A percentile compares a stretch with the other conserved stretches of the same genome.
phyloP scores from a whole-genome alignment of 2,888 invertebrate genomes.

The Archaeoteleia sp. region DNA sequence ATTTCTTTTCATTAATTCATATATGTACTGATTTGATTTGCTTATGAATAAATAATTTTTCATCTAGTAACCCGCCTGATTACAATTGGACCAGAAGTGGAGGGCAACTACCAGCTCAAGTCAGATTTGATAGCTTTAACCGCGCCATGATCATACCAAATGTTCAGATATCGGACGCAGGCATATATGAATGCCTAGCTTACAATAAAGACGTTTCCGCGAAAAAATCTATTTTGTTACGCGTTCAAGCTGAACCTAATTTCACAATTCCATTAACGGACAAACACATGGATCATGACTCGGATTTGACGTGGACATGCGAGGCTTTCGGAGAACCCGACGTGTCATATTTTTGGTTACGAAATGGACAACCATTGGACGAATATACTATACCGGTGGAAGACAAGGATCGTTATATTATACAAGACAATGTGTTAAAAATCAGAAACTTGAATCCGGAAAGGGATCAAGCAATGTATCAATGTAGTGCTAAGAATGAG shows the following conservation, averaged over 20 bases:
- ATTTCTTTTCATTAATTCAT: too few species aligned
- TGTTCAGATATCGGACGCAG: conserved; percentile 93
- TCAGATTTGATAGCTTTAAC: conserved; percentile 85
- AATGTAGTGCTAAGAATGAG: conserved; percentile 93
- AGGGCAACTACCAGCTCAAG: too few species aligned
- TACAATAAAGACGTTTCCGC: conserved; percentile 86
- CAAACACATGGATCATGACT: conserved; percentile 90
- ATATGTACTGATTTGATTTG: too few species aligned
- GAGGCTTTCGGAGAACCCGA: conserved; percentile 96
- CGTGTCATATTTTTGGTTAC: conserved; percentile 93
- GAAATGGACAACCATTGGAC: conserved; percentile 83
- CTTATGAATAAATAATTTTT: too few species aligned
- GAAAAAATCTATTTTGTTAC: conserved; percentile 86
- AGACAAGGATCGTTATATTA: conserved; percentile 86
- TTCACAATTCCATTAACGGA: conserved; percentile 92
- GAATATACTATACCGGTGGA: conserved; percentile 75
- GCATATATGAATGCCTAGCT: conserved; percentile 92
- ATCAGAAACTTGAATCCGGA: conserved; percentile 84
- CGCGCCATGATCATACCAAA: conserved; percentile 90
- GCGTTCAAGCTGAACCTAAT: conserved; percentile 92
- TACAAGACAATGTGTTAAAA: conserved; percentile 90
- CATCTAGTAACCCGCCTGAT: too few species aligned
- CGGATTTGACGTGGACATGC: conserved; percentile 92
- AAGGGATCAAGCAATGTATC: conserved; percentile 95
- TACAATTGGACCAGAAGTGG: too few species aligned